A percentile compares a stretch with the other conserved stretches of the same genome.
Conservation (phyloP, 2,797 vertebrate genomes). For the Peromyscus eremicus region DNA sequence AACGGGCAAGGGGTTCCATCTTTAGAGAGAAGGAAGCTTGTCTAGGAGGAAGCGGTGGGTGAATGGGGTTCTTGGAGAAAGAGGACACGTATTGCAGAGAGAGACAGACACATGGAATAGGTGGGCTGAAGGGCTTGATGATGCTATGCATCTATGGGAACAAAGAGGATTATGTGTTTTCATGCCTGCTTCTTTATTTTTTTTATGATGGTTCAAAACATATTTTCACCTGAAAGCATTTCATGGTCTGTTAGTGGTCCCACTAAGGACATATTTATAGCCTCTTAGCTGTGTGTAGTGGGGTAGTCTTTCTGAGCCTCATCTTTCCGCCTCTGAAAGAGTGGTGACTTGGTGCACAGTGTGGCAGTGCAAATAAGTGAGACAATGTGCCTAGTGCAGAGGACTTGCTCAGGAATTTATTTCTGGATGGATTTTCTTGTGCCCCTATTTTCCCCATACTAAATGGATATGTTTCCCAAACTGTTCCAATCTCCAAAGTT, state of each 20-base stretch:
- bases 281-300: neutral
- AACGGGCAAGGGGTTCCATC: neutral
- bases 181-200: neutral
- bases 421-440: neutral
- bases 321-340: constrained; percentile 27
- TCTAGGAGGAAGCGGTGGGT: neutral
- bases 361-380: neutral
- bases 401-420: neutral
- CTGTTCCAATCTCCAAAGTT: neutral
- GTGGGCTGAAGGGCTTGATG: neutral
- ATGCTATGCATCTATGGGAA: neutral
- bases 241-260: neutral
- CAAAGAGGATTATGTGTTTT: neutral
- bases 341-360: neutral
- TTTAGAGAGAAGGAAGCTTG: neutral
- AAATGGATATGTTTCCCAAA: neutral
- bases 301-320: neutral
- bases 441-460: constrained; percentile 23
- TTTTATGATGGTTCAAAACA: constrained; percentile 14
- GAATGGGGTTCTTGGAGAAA: neutral
- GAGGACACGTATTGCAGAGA: neutral
- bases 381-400: neutral
- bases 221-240: constrained; percentile 25
- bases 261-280: neutral
- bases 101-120: fast-evolving